Evolutionary conservation across 2,888 invertebrate species (phyloP).

Genomic region (Troides helena): DNA sequence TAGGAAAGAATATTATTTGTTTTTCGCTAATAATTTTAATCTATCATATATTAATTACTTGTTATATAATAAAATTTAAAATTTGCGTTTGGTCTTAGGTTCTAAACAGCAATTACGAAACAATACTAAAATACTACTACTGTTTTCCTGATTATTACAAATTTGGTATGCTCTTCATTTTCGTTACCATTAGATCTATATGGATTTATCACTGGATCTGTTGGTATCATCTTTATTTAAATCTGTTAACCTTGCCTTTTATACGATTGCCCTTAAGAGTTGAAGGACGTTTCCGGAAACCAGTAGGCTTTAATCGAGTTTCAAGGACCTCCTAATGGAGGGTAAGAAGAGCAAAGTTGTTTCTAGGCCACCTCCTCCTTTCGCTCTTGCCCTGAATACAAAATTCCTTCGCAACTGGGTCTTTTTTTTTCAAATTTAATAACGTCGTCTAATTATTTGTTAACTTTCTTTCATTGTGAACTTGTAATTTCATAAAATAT

Average conservation of each 20-base stretch:
- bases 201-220: conserved; percentile 3
- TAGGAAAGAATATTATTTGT: too few species aligned
- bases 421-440: neutral
- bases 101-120: too few species aligned
- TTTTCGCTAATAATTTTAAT: too few species aligned
- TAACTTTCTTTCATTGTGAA: neutral
- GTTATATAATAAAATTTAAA: too few species aligned
- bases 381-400: conserved; percentile 57
- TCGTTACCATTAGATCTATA: neutral
- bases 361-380: conserved; percentile 60
- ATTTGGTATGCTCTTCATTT: neutral
- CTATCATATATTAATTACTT: too few species aligned
- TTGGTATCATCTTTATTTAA: conserved; percentile 35
- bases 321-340: conserved; percentile 53
- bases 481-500: too few species aligned
- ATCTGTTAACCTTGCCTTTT: conserved; percentile 56
- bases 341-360: conserved; percentile 42
- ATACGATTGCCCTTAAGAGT: conserved; percentile 47
- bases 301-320: conserved; percentile 61
- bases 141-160: too few species aligned
- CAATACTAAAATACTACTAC: too few species aligned
- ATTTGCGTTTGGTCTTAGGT: too few species aligned
- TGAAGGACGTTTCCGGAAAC: conserved; percentile 66
- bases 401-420: conserved; percentile 35
- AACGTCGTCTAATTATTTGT: neutral